phyloP scores from a whole-genome alignment of 2,888 invertebrate species.

The Hydrotaea cyrtoneurina region DNA sequence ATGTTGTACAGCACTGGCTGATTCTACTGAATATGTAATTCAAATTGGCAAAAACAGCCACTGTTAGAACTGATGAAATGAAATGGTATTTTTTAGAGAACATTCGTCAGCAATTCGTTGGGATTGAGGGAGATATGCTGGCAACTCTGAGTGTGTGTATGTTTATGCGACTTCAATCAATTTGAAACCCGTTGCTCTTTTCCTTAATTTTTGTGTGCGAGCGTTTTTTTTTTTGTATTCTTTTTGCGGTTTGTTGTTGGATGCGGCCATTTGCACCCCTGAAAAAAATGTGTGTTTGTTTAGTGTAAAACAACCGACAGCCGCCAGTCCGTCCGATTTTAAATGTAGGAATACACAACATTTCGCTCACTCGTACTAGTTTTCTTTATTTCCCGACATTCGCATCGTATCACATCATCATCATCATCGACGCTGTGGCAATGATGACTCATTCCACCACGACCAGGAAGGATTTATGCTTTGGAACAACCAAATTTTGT shows the following conservation, averaged over 20 bases:
- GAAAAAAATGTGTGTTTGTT: background rate
- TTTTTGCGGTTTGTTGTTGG: conserved; percentile 35
- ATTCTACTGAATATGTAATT: too few relatives aligned
- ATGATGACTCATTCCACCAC: conserved; percentile 55
- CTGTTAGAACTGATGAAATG: too few relatives aligned
- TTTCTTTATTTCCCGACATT: background rate
- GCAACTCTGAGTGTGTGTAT: conserved; percentile 5
- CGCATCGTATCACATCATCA: conserved; percentile 30
- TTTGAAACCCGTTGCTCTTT: conserved; percentile 48
- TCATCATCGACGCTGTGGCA: conserved; percentile 31
- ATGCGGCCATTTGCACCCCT: conserved; percentile 31
- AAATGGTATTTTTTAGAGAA: too few relatives aligned
- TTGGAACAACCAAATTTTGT: too few relatives aligned
- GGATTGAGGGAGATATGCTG: background rate
- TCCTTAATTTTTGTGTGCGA: background rate
- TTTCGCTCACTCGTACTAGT: conserved; percentile 9
- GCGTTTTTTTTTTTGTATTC: conserved; percentile 23
- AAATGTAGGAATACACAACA: conserved; percentile 4
- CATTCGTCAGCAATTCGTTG: too few relatives aligned
- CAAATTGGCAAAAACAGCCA: too few relatives aligned
- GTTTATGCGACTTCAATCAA: conserved; percentile 31
- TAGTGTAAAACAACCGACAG: background rate
- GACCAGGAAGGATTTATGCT: conserved; percentile 54
- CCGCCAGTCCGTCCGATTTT: background rate
- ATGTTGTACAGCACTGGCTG: too few relatives aligned